phyloP scores from a whole-genome alignment of 2,888 invertebrate genomes.

The Acronicta aceris region DNA sequence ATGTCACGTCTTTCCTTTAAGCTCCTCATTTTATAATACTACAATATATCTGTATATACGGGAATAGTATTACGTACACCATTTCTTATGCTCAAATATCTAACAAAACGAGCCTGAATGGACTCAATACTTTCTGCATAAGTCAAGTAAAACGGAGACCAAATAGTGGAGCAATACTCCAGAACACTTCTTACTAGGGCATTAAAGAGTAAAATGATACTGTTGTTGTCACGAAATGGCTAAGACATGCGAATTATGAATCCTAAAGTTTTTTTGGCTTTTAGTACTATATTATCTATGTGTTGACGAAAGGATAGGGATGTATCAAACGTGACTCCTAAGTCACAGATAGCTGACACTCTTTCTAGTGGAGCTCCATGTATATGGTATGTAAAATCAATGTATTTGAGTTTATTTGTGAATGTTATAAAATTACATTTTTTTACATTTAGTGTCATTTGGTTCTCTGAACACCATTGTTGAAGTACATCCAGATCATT shows the following conservation, averaged over 20 bases:
- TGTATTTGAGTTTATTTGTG: background rate
- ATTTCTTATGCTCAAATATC: constrained; percentile 2
- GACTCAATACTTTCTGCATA: background rate
- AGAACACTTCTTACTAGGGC: background rate
- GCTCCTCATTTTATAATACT: no score
- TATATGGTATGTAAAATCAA: constrained; percentile 1
- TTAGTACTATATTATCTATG: no score
- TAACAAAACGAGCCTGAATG: constrained; percentile 1
- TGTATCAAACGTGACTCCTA: constrained; percentile 1
- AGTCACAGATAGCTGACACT: constrained; percentile 1
- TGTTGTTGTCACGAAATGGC: background rate
- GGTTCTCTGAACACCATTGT: no score
- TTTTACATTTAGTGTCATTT: no score
- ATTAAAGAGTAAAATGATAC: background rate
- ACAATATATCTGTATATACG: no score
- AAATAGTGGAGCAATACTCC: constrained; percentile 1
- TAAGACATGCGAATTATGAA: constrained; percentile 1
- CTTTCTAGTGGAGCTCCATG: background rate
- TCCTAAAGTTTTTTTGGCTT: background rate
- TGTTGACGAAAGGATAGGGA: background rate
- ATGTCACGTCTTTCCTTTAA: no score
- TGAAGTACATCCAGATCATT: no score
- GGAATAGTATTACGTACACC: background rate
- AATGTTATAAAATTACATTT: background rate
- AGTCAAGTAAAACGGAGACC: constrained; percentile 1